Percentiles rank a stretch among this genome's conserved stretches.
These are phyloP conservation scores for Danaus chrysippus DNA, from an alignment of 2,888 invertebrate species.

Conservation along the genomic window DNA sequence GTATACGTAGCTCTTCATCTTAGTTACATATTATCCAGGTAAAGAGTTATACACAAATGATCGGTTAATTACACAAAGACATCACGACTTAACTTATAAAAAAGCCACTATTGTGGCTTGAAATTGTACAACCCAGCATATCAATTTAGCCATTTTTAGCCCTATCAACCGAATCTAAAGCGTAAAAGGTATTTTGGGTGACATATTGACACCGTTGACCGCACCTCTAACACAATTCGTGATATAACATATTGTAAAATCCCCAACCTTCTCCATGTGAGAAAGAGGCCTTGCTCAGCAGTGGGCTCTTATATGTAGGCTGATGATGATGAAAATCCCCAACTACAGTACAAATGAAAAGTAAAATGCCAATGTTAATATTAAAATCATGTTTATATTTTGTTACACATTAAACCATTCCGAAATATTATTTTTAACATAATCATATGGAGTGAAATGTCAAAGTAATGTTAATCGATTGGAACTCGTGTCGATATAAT, in stretches of 20 bases:
- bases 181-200: slow-evolving; percentile 41
- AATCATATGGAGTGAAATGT: too few relatives aligned
- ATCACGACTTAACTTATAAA: not conserved
- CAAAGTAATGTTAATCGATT: too few relatives aligned
- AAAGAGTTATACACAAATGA: too few relatives aligned
- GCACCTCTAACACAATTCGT: slow-evolving; percentile 24
- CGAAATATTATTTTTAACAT: too few relatives aligned
- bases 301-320: too few relatives aligned
- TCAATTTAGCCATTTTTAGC: slow-evolving; percentile 30
- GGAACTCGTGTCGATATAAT: too few relatives aligned
- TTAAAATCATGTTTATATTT: not conserved
- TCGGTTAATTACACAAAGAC: too few relatives aligned
- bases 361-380: not conserved
- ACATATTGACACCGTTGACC: slow-evolving; percentile 38
- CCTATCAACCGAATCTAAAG: slow-evolving; percentile 39
- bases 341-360: not conserved
- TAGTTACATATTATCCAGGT: too few relatives aligned
- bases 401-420: not conserved
- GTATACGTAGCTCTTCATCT: too few relatives aligned
- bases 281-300: too few relatives aligned
- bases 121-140: slow-evolving; percentile 27
- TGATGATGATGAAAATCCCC: too few relatives aligned
- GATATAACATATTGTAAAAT: not conserved
- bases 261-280: too few relatives aligned
- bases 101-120: not conserved